These are phyloP conservation scores for Artibeus jamaicensis DNA, from an alignment of 2,797 vertebrate genomes.

Conservation along the genomic window DNA sequence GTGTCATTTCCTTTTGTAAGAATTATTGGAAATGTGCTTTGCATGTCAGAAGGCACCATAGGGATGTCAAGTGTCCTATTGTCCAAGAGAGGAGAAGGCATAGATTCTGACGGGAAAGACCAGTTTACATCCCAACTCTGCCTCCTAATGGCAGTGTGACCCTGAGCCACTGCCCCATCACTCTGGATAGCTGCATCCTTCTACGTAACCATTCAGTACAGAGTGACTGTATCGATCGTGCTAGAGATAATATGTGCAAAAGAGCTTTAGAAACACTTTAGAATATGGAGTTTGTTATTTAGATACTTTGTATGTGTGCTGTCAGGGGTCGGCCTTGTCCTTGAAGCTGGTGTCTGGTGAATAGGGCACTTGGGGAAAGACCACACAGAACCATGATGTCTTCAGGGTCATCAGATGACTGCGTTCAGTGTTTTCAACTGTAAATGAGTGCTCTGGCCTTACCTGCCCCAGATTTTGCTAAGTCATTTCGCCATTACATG, in stretches of 20 bases:
- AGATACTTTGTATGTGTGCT: neutral
- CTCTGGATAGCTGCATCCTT: neutral
- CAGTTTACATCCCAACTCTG: neutral
- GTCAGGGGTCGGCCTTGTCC: neutral
- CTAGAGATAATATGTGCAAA: neutral
- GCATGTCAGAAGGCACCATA: neutral
- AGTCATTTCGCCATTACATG: constrained; percentile 71
- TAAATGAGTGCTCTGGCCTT: constrained; percentile 47
- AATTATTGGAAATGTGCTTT: neutral
- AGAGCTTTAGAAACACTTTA: neutral
- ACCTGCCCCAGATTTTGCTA: constrained; percentile 75
- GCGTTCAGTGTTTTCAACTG: neutral
- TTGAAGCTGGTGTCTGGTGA: neutral
- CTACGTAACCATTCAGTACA: neutral
- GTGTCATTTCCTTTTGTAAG: neutral
- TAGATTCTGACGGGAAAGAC: neutral
- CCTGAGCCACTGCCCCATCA: neutral
- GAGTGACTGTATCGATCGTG: neutral
- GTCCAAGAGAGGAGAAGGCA: neutral
- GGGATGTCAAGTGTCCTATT: neutral
- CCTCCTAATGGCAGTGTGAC: neutral
- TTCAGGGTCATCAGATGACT: neutral
- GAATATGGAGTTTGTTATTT: neutral
- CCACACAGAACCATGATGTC: neutral
- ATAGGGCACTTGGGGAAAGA: neutral